A percentile compares a stretch with the other conserved stretches of the same genome.
phyloP scores from a whole-genome alignment of 2,797 vertebrate species.

The Arremon aurantiirostris region DNA sequence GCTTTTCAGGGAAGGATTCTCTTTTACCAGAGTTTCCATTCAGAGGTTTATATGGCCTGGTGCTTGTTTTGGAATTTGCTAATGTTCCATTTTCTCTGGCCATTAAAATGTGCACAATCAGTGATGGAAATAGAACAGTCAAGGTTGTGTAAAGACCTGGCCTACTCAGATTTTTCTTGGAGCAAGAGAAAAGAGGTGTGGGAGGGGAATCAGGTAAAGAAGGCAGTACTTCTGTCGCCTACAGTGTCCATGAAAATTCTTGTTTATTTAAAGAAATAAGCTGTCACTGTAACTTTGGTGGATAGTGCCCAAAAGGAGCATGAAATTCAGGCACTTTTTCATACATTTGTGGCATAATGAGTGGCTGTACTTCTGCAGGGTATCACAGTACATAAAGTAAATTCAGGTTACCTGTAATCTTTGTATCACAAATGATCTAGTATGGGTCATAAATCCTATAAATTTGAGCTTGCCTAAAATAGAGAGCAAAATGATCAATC shows the following conservation, averaged over 20 bases:
- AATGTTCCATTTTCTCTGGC: not conserved
- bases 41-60: not conserved
- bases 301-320: not conserved
- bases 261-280: not conserved
- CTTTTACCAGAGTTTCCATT: not conserved
- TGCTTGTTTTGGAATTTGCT: not conserved
- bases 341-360: not conserved
- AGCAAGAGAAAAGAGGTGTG: fast-evolving
- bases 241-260: not conserved
- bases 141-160: not conserved
- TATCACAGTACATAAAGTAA: not conserved
- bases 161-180: not conserved
- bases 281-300: not conserved
- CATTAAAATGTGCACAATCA: not conserved
- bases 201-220: not conserved
- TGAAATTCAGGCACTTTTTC: not conserved
- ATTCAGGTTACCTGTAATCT: not conserved
- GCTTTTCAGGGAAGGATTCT: not conserved
- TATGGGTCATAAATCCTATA: not conserved
- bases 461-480: not conserved
- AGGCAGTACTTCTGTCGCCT: not conserved
- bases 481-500: not conserved
- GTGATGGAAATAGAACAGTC: not conserved
- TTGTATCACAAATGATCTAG: not conserved
- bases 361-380: not conserved